Percentiles rank a stretch among this genome's conserved stretches.
Evolutionary conservation across 2,888 invertebrate genomes (phyloP).

Genomic region (Mamestra brassicae): DNA sequence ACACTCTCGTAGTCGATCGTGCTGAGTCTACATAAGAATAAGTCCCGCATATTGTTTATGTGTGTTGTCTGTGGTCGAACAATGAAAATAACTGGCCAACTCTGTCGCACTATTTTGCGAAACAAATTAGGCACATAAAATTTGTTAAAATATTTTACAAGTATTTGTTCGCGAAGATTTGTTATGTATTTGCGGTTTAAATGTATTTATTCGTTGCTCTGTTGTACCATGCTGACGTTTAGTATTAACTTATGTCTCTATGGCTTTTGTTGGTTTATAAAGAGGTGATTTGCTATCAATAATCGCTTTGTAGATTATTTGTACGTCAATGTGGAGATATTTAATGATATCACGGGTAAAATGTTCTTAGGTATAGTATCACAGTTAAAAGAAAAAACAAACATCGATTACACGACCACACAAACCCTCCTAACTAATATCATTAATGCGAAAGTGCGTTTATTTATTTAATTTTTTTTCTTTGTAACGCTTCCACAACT

Average conservation of each 20-base stretch:
- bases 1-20: conserved; percentile 32
- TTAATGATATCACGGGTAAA: neutral
- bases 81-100: conserved; percentile 56
- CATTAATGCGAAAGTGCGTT: no score
- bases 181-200: conserved; percentile 38
- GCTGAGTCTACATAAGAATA: conserved; percentile 64
- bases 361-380: no score
- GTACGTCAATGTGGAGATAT: neutral
- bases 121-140: conserved; percentile 56
- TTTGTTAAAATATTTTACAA: conserved; percentile 56
- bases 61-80: conserved; percentile 53
- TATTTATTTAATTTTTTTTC: no score
- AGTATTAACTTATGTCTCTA: conserved; percentile 10
- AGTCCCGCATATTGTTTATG: conserved; percentile 61
- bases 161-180: conserved; percentile 40
- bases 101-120: conserved; percentile 48
- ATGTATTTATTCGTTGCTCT: conserved; percentile 46
- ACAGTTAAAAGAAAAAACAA: no score
- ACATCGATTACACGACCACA: no score
- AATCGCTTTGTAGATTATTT: neutral
- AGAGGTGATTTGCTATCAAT: neutral
- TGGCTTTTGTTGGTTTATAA: conserved; percentile 1
- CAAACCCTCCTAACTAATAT: no score
- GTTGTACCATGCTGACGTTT: conserved; percentile 25
- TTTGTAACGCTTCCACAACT: no score